A percentile compares a stretch with the other conserved stretches of the same genome.
These are phyloP conservation scores for Microcebus ravelobensis DNA, from an alignment of 2,113 vertebrate genomes.

Conservation along the genomic window DNA sequence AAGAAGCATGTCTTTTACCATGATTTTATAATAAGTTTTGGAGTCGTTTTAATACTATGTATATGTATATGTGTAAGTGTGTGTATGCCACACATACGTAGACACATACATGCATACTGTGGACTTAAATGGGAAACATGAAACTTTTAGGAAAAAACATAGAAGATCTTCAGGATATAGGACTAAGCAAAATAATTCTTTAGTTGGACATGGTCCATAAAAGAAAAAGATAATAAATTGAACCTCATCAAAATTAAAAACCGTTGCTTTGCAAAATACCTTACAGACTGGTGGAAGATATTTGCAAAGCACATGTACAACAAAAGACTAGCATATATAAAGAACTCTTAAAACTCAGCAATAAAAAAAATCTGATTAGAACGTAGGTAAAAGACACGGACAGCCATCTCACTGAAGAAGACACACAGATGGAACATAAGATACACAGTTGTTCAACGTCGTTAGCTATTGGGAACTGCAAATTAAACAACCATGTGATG, in stretches of 20 bases:
- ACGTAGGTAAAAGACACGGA: neutral
- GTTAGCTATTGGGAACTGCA: neutral
- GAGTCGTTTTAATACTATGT: neutral
- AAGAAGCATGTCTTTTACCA: no score
- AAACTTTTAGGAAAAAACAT: neutral
- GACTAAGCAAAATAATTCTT: neutral
- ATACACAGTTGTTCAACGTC: neutral
- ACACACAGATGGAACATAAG: neutral
- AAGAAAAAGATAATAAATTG: neutral
- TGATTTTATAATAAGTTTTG: neutral
- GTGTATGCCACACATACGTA: neutral
- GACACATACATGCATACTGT: neutral
- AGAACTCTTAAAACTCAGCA: neutral
- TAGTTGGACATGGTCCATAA: neutral
- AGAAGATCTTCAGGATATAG: neutral
- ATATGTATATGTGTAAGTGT: neutral
- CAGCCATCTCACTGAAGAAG: neutral
- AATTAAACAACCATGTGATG: neutral
- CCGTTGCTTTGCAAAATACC: neutral
- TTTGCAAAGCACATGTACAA: neutral
- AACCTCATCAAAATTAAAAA: neutral
- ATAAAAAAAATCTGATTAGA: neutral
- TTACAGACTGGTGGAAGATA: neutral
- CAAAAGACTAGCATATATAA: neutral
- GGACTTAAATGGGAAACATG: neutral